Evolutionary conservation across 1,140 invertebrate species (phyloP).

Genomic region (Drosophila orena): DNA sequence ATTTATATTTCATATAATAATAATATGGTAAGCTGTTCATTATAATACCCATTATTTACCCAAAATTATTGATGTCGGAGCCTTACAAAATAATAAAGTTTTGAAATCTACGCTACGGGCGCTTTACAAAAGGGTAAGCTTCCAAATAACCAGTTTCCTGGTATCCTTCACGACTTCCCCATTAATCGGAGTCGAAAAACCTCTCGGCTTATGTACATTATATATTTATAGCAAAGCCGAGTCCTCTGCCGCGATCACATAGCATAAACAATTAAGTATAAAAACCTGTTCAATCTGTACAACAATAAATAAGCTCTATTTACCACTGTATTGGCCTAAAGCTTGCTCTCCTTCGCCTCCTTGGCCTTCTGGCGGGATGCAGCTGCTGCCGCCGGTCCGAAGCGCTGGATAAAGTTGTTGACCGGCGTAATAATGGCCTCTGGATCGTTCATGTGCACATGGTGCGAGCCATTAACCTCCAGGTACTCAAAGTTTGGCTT

Average conservation of each 20-base stretch:
- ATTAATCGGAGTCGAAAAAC: constrained; percentile 37
- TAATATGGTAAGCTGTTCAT: too few relatives aligned
- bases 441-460: constrained; percentile 90
- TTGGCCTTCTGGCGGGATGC: constrained; percentile 63
- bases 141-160: constrained; percentile 58
- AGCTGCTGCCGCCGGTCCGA: constrained; percentile 66
- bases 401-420: constrained; percentile 86
- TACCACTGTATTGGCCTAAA: constrained; percentile 36
- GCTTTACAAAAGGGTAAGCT: constrained; percentile 10
- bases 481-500: constrained; percentile 88
- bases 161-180: constrained; percentile 63
- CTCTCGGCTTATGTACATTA: constrained; percentile 38
- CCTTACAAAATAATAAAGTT: neutral
- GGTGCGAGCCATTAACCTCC: constrained; percentile 89
- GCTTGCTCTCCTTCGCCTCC: constrained; percentile 67
- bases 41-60: neutral
- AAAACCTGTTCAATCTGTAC: constrained; percentile 41
- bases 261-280: constrained; percentile 65
- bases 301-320: constrained; percentile 57
- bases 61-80: neutral
- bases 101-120: neutral
- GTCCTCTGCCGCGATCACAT: constrained; percentile 51
- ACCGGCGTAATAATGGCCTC: constrained; percentile 86
- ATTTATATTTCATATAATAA: too few relatives aligned
- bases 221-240: constrained; percentile 51